phyloP scores from a whole-genome alignment of 2,888 invertebrate genomes.

The Pecten maximus region DNA sequence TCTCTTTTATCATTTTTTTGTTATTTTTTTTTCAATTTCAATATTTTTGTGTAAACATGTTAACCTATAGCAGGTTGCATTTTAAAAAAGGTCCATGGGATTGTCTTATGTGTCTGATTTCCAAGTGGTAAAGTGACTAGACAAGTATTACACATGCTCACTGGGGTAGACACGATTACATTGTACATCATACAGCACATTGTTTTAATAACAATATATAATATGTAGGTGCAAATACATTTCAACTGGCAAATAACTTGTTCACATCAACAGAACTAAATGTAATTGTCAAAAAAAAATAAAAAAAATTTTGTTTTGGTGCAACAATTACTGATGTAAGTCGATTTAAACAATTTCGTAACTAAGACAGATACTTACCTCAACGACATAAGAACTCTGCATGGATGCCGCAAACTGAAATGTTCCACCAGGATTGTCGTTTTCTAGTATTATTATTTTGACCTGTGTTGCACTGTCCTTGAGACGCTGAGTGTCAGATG shows the following conservation, averaged over 20 bases:
- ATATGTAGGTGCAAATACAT: neutral
- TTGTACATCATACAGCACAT: neutral
- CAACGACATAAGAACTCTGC: conserved; percentile 64
- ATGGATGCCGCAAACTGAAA: conserved; percentile 75
- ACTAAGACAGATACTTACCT: conserved; percentile 60
- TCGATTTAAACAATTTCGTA: neutral
- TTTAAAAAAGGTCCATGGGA: too few species aligned
- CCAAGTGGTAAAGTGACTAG: neutral
- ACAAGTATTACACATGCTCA: neutral
- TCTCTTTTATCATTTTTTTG: too few species aligned
- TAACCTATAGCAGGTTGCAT: too few species aligned
- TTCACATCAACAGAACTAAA: neutral
- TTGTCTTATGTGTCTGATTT: too few species aligned
- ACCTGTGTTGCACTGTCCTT: conserved; percentile 67
- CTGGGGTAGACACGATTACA: too few species aligned
- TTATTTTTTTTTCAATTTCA: too few species aligned
- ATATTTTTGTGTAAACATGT: too few species aligned
- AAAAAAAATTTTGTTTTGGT: neutral
- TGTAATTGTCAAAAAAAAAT: neutral
- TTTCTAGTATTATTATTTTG: conserved; percentile 74
- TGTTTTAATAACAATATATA: neutral
- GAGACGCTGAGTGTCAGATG: conserved; percentile 75
- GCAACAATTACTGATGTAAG: neutral
- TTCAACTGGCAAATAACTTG: neutral
- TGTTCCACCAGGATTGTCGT: conserved; percentile 81